phyloP scores from a whole-genome alignment of 2,797 vertebrate genomes.

The Coreius guichenoti region DNA sequence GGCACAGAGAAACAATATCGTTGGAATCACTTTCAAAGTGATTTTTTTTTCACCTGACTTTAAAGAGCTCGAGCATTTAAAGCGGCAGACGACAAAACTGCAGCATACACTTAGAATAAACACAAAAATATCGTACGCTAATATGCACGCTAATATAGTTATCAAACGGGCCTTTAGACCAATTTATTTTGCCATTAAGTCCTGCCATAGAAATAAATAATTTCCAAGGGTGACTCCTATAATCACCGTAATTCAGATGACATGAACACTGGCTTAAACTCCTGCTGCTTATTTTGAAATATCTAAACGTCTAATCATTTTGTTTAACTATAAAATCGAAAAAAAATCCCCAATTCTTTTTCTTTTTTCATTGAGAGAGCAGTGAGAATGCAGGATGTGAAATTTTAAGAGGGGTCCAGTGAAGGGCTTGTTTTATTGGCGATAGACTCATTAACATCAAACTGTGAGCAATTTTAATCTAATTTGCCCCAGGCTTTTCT shows the following conservation, averaged over 20 bases:
- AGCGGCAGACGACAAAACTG: too few species aligned
- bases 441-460: conserved; percentile 55
- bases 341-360: not conserved
- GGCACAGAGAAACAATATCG: too few species aligned
- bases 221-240: too few species aligned
- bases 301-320: not conserved
- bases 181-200: too few species aligned
- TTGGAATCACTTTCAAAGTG: too few species aligned
- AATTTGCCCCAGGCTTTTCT: conserved; percentile 52
- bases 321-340: not conserved
- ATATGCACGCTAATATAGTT: too few species aligned
- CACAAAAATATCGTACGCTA: too few species aligned
- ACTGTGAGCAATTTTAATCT: conserved; percentile 56
- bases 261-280: not conserved
- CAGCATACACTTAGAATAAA: too few species aligned
- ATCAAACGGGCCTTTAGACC: too few species aligned
- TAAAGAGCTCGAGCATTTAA: too few species aligned
- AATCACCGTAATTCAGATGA: not conserved
- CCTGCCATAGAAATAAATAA: too few species aligned
- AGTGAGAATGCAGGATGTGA: conserved; percentile 16
- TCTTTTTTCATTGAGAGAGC: not conserved
- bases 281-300: not conserved
- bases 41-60: too few species aligned
- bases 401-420: conserved; percentile 22
- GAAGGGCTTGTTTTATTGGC: conserved; percentile 39